These are phyloP conservation scores for Onychostoma macrolepis DNA, from an alignment of 2,113 vertebrate species.

Conservation along the genomic window DNA sequence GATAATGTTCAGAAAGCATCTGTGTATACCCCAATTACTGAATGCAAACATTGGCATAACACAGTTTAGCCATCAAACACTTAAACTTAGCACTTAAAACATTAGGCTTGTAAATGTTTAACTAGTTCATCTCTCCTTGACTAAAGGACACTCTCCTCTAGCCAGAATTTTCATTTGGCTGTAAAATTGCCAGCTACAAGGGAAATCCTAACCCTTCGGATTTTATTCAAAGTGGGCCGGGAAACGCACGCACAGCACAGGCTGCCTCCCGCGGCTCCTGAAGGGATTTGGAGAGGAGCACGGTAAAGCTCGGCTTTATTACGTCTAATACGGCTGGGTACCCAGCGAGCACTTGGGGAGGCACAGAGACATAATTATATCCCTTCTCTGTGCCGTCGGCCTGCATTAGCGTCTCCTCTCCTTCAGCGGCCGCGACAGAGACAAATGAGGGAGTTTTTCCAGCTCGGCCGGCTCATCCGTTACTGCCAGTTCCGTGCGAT, in stretches of 20 bases:
- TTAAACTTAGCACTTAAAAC: not conserved
- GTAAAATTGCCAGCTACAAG: not conserved
- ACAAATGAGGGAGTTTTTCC: conserved; percentile 86
- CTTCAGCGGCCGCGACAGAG: conserved; percentile 83
- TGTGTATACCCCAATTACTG: not conserved
- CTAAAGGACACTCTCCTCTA: not conserved
- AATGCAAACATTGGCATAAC: not conserved
- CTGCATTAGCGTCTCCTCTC: conserved; percentile 82
- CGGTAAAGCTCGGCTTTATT: conserved; percentile 71
- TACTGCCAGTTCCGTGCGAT: conserved; percentile 84
- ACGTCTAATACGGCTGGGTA: conserved; percentile 77
- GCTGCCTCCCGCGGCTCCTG: conserved; percentile 15
- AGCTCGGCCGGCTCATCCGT: conserved; percentile 83
- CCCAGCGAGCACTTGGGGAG: conserved; percentile 74
- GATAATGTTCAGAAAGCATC: not conserved
- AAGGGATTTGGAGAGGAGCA: conserved; percentile 49
- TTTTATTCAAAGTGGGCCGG: not conserved
- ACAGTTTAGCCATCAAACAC: not conserved
- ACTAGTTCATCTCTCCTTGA: conserved; percentile 3
- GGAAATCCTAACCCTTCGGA: not conserved
- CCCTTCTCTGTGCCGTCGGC: conserved; percentile 80
- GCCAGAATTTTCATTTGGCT: not conserved
- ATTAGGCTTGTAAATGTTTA: not conserved
- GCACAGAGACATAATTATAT: conserved; percentile 83
- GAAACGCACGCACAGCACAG: conserved; percentile 6